phyloP scores from a whole-genome alignment of 2,113 vertebrate genomes.

The Campylorhamphus procurvoides region DNA sequence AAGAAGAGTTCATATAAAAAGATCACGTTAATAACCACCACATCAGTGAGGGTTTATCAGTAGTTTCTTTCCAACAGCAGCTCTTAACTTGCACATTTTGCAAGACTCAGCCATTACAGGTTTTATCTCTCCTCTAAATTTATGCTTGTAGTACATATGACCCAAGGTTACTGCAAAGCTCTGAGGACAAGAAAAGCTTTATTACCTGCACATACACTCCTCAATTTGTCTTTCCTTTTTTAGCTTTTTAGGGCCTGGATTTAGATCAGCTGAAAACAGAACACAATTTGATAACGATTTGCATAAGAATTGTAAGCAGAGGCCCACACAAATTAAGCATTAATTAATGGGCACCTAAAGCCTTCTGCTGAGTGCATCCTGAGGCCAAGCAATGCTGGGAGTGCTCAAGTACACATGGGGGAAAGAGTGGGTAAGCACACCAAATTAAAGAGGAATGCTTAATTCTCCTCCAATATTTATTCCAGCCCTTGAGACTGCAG shows the following conservation, averaged over 20 bases:
- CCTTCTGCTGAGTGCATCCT: not conserved
- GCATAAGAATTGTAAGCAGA: constrained; percentile 23
- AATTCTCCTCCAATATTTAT: not conserved
- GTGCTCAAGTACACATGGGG: not conserved
- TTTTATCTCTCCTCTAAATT: constrained; percentile 2
- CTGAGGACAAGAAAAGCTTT: not conserved
- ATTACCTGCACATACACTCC: not conserved
- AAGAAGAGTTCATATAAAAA: not conserved
- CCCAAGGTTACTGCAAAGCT: not conserved
- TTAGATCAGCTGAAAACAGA: not conserved
- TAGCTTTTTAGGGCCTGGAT: not conserved
- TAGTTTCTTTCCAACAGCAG: not conserved
- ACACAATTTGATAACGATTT: constrained; percentile 11
- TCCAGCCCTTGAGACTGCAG: not conserved
- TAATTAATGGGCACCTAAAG: constrained; percentile 36
- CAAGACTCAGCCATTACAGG: not conserved
- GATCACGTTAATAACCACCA: not conserved
- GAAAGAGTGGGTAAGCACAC: not conserved
- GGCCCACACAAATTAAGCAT: constrained; percentile 28
- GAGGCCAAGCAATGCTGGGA: not conserved
- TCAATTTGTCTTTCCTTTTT: not conserved
- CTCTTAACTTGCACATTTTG: not conserved
- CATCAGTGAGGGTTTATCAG: not conserved
- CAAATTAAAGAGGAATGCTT: not conserved
- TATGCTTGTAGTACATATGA: not conserved